These are phyloP conservation scores for Onychomys torridus DNA, from an alignment of 2,797 vertebrate species.

Conservation along the genomic window DNA sequence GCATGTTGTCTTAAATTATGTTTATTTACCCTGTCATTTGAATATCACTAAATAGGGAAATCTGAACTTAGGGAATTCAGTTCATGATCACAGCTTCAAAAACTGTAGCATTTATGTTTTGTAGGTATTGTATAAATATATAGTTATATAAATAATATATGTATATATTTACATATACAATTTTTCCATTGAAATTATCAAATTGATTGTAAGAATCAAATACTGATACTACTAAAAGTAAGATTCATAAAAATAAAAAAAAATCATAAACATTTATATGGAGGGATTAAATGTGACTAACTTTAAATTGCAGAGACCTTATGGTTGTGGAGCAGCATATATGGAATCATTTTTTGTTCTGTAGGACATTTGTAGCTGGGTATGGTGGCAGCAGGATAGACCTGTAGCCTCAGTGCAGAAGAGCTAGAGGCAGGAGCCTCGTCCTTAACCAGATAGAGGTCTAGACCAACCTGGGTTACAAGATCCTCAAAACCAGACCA, in stretches of 20 bases:
- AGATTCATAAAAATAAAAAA: not conserved
- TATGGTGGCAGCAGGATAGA: not conserved
- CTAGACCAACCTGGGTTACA: not conserved
- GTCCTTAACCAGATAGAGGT: not conserved
- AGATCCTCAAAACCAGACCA: not conserved
- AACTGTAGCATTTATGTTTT: not conserved
- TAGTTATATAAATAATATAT: not conserved
- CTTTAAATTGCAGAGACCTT: not conserved
- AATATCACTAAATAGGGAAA: not conserved
- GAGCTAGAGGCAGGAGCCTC: not conserved
- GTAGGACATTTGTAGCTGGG: not conserved
- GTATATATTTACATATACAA: no score
- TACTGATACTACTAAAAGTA: not conserved
- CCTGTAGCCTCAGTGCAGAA: not conserved
- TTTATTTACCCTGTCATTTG: not conserved
- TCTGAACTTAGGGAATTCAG: not conserved
- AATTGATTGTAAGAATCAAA: constrained; percentile 12
- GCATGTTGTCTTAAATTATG: constrained; percentile 2
- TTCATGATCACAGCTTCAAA: not conserved
- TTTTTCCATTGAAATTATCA: constrained; percentile 23
- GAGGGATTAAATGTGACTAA: not conserved
- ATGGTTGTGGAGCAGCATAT: constrained; percentile 15
- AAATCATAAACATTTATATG: constrained; percentile 3
- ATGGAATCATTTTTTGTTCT: constrained; percentile 12
- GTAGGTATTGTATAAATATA: not conserved